phyloP scores from a whole-genome alignment of 2,888 invertebrate genomes.

The Zaprionus lineosus region DNA sequence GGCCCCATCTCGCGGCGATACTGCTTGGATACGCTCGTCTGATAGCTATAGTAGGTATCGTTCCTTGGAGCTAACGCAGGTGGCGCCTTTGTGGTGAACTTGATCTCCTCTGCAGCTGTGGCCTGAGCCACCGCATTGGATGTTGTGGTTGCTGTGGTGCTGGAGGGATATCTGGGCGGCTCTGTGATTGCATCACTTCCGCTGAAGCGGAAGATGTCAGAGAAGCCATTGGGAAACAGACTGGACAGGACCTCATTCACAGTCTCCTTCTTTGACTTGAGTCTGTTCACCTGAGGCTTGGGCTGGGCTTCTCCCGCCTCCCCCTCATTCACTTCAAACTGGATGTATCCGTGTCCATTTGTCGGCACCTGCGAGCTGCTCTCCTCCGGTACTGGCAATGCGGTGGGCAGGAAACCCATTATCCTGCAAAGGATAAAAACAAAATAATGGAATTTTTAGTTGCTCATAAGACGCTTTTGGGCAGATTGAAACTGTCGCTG shows the following conservation, averaged over 20 bases:
- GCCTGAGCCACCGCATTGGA: slow-evolving; percentile 32
- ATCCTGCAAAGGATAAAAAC: slow-evolving; percentile 27
- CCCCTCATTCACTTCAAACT: slow-evolving; percentile 72
- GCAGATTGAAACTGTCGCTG: no score
- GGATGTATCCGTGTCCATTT: slow-evolving; percentile 74
- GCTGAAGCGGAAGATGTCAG: slow-evolving; percentile 80
- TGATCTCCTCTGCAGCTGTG: slow-evolving; percentile 11
- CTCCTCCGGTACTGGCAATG: slow-evolving; percentile 6
- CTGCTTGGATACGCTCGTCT: slow-evolving; percentile 72
- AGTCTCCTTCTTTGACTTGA: slow-evolving; percentile 52
- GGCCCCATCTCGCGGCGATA: slow-evolving; percentile 72
- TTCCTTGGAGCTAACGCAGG: slow-evolving; percentile 23
- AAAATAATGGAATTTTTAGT: neutral
- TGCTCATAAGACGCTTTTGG: no score
- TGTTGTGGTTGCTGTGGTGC: slow-evolving; percentile 36
- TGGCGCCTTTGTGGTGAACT: slow-evolving; percentile 9
- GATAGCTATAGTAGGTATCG: slow-evolving; percentile 65
- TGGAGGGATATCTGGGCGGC: slow-evolving; percentile 22
- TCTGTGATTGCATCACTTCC: slow-evolving; percentile 49
- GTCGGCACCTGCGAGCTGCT: slow-evolving; percentile 28
- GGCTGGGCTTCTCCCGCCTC: slow-evolving; percentile 26
- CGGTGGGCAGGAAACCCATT: slow-evolving; percentile 48
- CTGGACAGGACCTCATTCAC: slow-evolving; percentile 78
- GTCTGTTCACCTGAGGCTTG: slow-evolving; percentile 9
- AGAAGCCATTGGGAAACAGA: slow-evolving; percentile 79